Conservation (phyloP, 2,113 vertebrate species). For the Taxidea taxus region DNA sequence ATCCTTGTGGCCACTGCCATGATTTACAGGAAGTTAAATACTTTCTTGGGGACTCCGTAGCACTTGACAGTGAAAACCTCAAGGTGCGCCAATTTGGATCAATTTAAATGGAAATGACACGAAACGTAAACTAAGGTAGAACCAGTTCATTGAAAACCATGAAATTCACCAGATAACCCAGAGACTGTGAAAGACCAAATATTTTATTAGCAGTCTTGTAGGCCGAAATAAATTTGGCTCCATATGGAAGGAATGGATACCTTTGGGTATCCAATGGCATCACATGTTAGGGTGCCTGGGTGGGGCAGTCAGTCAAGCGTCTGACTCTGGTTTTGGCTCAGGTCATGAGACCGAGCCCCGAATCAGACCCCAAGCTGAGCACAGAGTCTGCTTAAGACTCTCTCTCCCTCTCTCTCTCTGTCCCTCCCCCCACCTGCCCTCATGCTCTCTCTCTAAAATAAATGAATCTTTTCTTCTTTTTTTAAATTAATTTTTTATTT, state of each 20-base stretch:
- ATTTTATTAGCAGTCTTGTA: neutral
- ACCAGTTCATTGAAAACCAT: neutral
- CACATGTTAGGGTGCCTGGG: neutral
- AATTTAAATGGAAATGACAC: neutral
- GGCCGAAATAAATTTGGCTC: neutral
- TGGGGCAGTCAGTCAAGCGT: neutral
- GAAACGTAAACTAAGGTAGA: neutral
- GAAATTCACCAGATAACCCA: neutral
- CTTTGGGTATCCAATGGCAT: neutral
- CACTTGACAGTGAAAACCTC: neutral
- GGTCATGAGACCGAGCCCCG: neutral
- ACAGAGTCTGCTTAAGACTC: neutral
- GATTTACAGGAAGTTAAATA: neutral
- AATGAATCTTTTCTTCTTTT: neutral
- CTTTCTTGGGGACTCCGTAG: neutral
- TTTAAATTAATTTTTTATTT: too few relatives aligned
- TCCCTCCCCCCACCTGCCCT: fast-evolving
- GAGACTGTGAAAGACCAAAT: neutral
- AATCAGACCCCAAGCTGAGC: neutral
- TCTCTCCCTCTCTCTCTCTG: neutral
- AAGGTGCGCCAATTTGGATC: neutral
- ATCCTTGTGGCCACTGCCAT: neutral
- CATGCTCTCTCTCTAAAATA: neutral
- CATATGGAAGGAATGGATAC: neutral
- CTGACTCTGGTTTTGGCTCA: neutral